Conservation (phyloP, 1,140 invertebrate genomes). For the Leptoteleia sp. region DNA sequence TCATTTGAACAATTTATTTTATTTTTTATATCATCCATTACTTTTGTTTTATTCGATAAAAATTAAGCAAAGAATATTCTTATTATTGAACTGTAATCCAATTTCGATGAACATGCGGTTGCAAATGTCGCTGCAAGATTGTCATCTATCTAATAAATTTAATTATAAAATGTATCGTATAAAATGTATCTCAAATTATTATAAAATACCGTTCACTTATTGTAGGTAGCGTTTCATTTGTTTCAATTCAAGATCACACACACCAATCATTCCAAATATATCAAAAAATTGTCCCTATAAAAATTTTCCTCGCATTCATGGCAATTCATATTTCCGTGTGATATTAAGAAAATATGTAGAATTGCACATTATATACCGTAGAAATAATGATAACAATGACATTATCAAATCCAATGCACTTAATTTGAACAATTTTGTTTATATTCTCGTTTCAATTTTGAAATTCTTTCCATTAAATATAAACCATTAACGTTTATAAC, state of each 20-base stretch:
- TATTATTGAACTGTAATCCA: conserved; percentile 16
- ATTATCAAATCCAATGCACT: conserved; percentile 10
- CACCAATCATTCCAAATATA: conserved; percentile 2
- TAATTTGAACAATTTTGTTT: no score
- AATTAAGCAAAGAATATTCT: conserved; percentile 10
- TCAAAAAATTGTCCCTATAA: conserved; percentile 22
- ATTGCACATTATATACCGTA: conserved; percentile 22
- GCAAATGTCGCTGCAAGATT: conserved; percentile 26
- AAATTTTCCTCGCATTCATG: conserved; percentile 14
- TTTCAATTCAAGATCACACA: conserved; percentile 8
- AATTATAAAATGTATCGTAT: conserved; percentile 31
- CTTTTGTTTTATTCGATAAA: conserved; percentile 22
- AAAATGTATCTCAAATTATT: conserved; percentile 23
- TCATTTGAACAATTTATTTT: conserved; percentile 26
- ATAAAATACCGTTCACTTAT: conserved; percentile 39
- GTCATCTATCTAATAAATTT: conserved; percentile 29
- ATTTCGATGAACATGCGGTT: conserved; percentile 21
- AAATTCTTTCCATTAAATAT: not conserved
- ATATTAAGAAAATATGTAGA: conserved; percentile 11
- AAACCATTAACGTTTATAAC: not conserved
- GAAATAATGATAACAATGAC: not conserved
- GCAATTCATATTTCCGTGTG: not conserved
- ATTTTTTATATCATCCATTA: conserved; percentile 18
- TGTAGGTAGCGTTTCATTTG: conserved; percentile 38
- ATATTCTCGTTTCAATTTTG: no score